These are phyloP conservation scores for Hapalemur alaotrensis DNA, from an alignment of 2,797 vertebrate genomes.

Conservation along the genomic window DNA sequence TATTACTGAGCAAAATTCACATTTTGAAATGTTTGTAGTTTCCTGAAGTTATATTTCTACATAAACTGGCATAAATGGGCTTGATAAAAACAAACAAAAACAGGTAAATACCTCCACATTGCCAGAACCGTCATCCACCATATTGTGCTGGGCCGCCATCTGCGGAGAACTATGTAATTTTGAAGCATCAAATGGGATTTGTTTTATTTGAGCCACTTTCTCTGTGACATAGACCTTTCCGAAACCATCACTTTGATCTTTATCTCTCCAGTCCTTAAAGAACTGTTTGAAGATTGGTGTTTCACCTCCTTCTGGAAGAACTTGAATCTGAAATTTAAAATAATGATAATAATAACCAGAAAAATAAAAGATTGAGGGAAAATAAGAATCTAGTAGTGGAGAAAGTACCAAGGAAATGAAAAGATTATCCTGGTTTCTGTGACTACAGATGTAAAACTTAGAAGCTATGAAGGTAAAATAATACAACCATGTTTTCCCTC, in stretches of 20 bases:
- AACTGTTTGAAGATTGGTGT: conserved; percentile 95
- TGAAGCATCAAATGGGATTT: conserved; percentile 91
- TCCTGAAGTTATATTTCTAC: not conserved
- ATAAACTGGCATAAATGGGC: not conserved
- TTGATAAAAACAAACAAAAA: not conserved
- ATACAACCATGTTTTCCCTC: not conserved
- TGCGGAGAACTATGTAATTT: conserved; percentile 90
- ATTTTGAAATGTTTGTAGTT: not conserved
- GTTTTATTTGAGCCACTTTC: conserved; percentile 90
- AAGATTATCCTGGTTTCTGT: not conserved
- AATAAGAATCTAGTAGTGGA: not conserved
- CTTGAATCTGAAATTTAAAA: conserved; percentile 90
- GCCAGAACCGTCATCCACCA: conserved; percentile 93
- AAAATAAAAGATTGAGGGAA: conserved; percentile 35
- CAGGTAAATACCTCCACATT: conserved; percentile 87
- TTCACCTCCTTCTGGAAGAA: conserved; percentile 94
- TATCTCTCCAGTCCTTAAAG: conserved; percentile 92
- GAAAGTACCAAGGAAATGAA: not conserved
- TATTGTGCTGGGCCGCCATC: conserved; percentile 95
- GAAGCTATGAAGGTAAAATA: not conserved
- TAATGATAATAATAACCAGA: not conserved
- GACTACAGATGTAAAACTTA: not conserved
- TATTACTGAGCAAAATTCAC: not conserved
- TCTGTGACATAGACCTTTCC: conserved; percentile 92
- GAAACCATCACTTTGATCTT: conserved; percentile 91